Conservation (phyloP, 1,140 invertebrate genomes). For the Halictus rubicundus region DNA sequence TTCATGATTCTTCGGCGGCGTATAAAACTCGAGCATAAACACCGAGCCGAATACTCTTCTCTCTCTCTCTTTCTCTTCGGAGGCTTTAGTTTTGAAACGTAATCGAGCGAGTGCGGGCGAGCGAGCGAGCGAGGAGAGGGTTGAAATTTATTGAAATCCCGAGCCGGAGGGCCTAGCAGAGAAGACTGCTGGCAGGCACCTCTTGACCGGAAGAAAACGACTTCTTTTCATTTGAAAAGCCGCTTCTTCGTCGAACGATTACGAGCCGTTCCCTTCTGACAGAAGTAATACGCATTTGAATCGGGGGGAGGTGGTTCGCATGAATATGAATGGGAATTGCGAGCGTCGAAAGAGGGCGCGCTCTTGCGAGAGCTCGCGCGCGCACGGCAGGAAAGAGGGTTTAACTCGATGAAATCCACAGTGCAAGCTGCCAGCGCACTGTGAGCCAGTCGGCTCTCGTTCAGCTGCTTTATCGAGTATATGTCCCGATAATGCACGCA, state of each 20-base stretch:
- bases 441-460: slow-evolving; percentile 38
- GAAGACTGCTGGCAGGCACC: slow-evolving; percentile 35
- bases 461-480: slow-evolving; percentile 51
- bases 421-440: not conserved
- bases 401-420: slow-evolving; percentile 61
- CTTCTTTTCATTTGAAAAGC: slow-evolving; percentile 32
- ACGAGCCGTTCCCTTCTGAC: slow-evolving; percentile 50
- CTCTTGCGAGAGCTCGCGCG: no score
- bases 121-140: not conserved
- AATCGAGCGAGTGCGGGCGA: no score
- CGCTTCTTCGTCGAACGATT: slow-evolving; percentile 26
- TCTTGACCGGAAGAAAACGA: slow-evolving; percentile 54
- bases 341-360: slow-evolving; percentile 5
- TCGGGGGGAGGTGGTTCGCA: slow-evolving; percentile 39
- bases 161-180: slow-evolving; percentile 7
- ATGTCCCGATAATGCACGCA: slow-evolving; percentile 65
- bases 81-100: no score
- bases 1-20: no score
- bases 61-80: not conserved
- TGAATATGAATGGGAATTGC: slow-evolving; percentile 60
- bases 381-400: slow-evolving; percentile 25
- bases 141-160: slow-evolving; percentile 48
- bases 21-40: not conserved
- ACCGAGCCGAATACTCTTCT: slow-evolving; percentile 12
- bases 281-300: slow-evolving; percentile 65